Evolutionary conservation across 1,140 invertebrate species (phyloP).

Genomic region (Drosophila hydei): DNA sequence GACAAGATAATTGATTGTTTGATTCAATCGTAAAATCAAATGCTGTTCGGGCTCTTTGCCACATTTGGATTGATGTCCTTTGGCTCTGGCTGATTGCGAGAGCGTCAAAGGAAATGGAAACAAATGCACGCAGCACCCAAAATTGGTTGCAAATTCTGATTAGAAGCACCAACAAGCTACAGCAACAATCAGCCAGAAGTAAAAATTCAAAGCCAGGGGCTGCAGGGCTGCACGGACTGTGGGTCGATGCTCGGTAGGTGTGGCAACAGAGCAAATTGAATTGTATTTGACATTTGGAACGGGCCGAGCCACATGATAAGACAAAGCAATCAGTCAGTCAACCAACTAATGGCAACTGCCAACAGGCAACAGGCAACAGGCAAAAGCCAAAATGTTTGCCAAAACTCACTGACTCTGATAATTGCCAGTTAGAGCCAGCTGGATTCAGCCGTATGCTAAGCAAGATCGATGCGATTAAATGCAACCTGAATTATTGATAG

Average conservation of each 20-base stretch:
- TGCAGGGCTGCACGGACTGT: neutral
- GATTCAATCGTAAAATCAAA: slow-evolving; percentile 80
- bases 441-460: slow-evolving; percentile 15
- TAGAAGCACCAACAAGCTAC: slow-evolving; percentile 63
- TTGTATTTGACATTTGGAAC: slow-evolving; percentile 61
- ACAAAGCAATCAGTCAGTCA: slow-evolving; percentile 79
- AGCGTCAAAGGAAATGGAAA: slow-evolving; percentile 72
- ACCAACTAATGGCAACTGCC: slow-evolving; percentile 55
- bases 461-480: slow-evolving; percentile 56
- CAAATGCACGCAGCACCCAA: slow-evolving; percentile 64
- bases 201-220: slow-evolving; percentile 37
- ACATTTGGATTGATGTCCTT: slow-evolving; percentile 31
- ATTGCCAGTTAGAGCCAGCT: slow-evolving; percentile 25
- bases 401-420: slow-evolving; percentile 17
- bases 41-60: slow-evolving; percentile 39
- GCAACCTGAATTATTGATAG: slow-evolving; percentile 16
- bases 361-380: slow-evolving; percentile 47
- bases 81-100: slow-evolving; percentile 61
- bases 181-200: slow-evolving; percentile 63
- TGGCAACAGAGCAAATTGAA: slow-evolving; percentile 76
- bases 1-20: slow-evolving; percentile 82
- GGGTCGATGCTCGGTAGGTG: slow-evolving; percentile 35
- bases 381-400: slow-evolving; percentile 15
- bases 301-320: slow-evolving; percentile 59
- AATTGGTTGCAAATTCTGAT: slow-evolving; percentile 82